A percentile compares a stretch with the other conserved stretches of the same genome.
Conservation (phyloP, 2,888 invertebrate genomes). For the Spodoptera littoralis region DNA sequence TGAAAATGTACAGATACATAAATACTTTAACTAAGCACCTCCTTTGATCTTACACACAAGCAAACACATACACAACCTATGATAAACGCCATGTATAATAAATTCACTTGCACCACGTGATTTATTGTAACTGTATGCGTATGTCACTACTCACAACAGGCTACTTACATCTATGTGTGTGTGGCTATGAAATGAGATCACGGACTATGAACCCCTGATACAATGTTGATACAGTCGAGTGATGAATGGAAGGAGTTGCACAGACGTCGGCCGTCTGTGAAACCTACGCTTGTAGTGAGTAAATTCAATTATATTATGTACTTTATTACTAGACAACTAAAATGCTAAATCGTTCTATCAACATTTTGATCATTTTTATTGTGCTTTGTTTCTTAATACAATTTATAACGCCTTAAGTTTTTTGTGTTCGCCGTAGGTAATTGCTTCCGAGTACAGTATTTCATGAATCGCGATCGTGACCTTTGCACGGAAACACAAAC, state of each 20-base stretch:
- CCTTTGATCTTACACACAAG: slow-evolving; percentile 53
- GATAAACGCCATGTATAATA: slow-evolving; percentile 47
- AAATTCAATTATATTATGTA: slow-evolving; percentile 16
- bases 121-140: slow-evolving; percentile 33
- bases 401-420: too few relatives aligned
- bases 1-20: background rate
- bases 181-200: slow-evolving; percentile 60
- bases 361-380: background rate
- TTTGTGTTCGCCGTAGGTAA: too few relatives aligned
- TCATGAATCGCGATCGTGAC: slow-evolving; percentile 27
- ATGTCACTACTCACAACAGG: slow-evolving; percentile 12
- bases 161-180: slow-evolving; percentile 8
- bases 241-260: slow-evolving; percentile 50
- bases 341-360: too few relatives aligned
- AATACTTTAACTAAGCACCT: slow-evolving; percentile 28
- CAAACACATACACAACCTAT: slow-evolving; percentile 31
- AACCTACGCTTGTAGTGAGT: slow-evolving; percentile 8
- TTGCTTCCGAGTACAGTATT: slow-evolving; percentile 8
- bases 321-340: background rate
- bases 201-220: slow-evolving; percentile 65
- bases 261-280: slow-evolving; percentile 15
- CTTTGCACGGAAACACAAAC: slow-evolving; percentile 19
- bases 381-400: background rate
- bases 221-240: slow-evolving; percentile 42
- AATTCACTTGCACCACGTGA: slow-evolving; percentile 50